phyloP scores from a whole-genome alignment of 2,113 vertebrate species.

The Haemorhous mexicanus region DNA sequence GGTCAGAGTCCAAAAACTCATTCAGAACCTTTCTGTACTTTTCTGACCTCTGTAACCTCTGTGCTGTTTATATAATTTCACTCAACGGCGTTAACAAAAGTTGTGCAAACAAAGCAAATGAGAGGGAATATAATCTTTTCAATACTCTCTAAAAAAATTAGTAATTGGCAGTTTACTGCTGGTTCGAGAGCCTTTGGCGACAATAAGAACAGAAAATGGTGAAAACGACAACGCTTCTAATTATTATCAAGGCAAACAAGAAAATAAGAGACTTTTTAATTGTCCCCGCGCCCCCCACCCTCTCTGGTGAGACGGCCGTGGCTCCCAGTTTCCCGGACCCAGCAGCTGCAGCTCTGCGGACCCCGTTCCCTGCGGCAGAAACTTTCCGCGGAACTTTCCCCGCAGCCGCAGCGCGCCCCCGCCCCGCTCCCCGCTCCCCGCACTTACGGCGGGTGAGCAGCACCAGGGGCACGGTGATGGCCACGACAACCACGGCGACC shows the following conservation, averaged over 20 bases:
- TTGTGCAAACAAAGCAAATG: background rate
- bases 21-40: background rate
- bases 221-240: background rate
- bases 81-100: background rate
- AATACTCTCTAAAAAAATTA: background rate
- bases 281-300: accelerated
- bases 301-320: background rate
- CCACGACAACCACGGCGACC: constrained; percentile 33
- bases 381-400: background rate
- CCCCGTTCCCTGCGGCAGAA: background rate
- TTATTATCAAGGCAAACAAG: background rate
- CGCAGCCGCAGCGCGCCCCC: background rate
- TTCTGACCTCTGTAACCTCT: background rate
- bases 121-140: background rate
- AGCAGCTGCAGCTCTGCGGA: background rate
- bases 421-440: background rate
- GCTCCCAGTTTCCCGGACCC: accelerated
- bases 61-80: background rate
- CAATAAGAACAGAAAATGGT: background rate
- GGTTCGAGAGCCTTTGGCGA: background rate
- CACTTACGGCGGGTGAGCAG: constrained; percentile 70
- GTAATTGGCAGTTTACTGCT: background rate
- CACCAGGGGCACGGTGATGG: constrained; percentile 68
- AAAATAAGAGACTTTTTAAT: background rate
- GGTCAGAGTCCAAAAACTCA: background rate